Base-by-base conservation (phyloP, 2,113 vertebrate species). In the Onychorhynchus coronatus region DNA sequence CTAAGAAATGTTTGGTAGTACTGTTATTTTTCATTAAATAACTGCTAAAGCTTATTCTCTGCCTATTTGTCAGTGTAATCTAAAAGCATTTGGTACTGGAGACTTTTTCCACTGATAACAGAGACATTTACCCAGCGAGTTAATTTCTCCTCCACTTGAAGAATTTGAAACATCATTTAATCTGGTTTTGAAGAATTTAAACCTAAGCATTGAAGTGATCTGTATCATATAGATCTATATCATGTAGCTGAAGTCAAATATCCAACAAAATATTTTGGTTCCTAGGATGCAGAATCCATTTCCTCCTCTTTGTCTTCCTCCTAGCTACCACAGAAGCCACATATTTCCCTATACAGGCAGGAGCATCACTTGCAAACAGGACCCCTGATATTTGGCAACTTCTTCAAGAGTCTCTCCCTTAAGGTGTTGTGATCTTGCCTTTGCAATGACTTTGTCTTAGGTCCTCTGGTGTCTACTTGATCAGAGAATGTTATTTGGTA, bases 311-410 rank as follows among this genome's bases (percentile, higher is more conserved):
- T 46, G 23, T 37, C 55, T 74, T 74, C 17, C 55, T 39, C 6
- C 7, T 9, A 49, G 20, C 59, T 72, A 22, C 33, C 3, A 10
- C 33, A 83, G 67, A 93, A 41, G 2, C 10, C 6, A 2, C n/a
- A 11, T 11, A 88, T 20, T 67, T 78, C 25, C 18, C 6, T 25
- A 1, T 5, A 11, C 3, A 5, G 8, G 7, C 17, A 62, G 41
- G n/a, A 73, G 24, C 0, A 1, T 17, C 23, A 12, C 2, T 9
- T 27, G 17, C 28, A 67, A 67, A 28, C 14, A 49, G 50, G n/a
- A 73, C 3, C 5, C 21, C 39, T 56, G 31, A 3, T 83, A 42
- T 70, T 42, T 37, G 22, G 22, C 12, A 33, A 24, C 5, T 5
- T 1, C 0, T 35, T 77, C 55, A 58, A 68, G 66, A 80, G 10